A percentile compares a stretch with the other conserved stretches of the same genome.
Conservation (phyloP, 2,888 invertebrate genomes). For the Trichopria drosophilae region DNA sequence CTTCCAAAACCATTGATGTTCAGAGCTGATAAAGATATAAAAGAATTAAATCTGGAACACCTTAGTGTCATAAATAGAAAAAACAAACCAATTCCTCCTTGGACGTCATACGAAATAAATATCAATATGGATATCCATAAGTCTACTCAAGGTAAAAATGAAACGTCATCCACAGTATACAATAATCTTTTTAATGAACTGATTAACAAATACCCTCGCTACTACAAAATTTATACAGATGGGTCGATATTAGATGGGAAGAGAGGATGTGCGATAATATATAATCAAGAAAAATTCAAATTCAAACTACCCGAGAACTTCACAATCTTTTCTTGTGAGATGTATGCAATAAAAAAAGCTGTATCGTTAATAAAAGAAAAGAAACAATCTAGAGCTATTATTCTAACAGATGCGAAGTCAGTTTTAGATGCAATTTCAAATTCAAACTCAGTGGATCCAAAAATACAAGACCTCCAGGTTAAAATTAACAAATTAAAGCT, state of each 20-base stretch:
- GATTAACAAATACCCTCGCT: background rate
- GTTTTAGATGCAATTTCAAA: background rate
- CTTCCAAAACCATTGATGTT: too few species aligned
- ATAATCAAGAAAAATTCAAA: slow-evolving; percentile 1
- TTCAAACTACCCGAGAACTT: slow-evolving; percentile 2
- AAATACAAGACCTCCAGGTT: background rate
- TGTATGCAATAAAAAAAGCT: slow-evolving; percentile 6
- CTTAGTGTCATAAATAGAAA: too few species aligned
- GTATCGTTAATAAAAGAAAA: slow-evolving; percentile 1
- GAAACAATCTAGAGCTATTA: background rate
- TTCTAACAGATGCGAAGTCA: background rate
- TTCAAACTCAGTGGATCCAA: background rate
- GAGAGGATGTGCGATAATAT: slow-evolving; percentile 5
- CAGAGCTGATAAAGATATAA: too few species aligned
- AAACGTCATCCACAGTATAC: too few species aligned
- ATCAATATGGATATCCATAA: too few species aligned
- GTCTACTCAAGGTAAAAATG: too few species aligned
- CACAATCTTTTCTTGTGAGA: slow-evolving; percentile 6
- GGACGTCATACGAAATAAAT: too few species aligned
- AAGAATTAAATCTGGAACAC: too few species aligned
- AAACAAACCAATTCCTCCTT: too few species aligned
- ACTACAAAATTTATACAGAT: slow-evolving; percentile 8
- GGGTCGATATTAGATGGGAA: slow-evolving; percentile 7
- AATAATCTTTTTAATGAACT: background rate
- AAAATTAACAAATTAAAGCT: too few species aligned